Evolutionary conservation across 2,888 invertebrate species (phyloP).

Genomic region (Plagiodera versicolora): DNA sequence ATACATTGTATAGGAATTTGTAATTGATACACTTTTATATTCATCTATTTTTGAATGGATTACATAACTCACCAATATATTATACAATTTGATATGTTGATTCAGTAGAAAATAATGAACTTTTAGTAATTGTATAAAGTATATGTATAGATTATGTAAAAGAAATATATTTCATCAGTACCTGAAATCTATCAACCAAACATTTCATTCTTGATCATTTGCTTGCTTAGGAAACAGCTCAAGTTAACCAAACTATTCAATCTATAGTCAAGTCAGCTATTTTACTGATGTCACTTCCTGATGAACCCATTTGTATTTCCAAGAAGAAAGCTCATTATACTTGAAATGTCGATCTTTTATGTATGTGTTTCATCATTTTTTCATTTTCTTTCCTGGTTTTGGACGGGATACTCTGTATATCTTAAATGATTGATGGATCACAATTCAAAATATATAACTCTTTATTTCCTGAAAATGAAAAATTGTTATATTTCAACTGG

Average conservation of each 20-base stretch:
- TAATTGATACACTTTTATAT: too few species aligned
- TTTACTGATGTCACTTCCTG: too few species aligned
- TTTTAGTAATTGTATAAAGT: background rate
- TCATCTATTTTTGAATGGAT: too few species aligned
- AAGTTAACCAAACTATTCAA: too few species aligned
- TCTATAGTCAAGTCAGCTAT: too few species aligned
- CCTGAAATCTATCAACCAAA: background rate
- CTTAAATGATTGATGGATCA: too few species aligned
- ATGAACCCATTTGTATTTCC: background rate
- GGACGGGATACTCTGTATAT: background rate
- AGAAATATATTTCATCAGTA: background rate
- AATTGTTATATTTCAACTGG: background rate
- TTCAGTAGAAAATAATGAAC: background rate
- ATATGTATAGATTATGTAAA: background rate
- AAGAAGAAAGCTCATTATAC: background rate
- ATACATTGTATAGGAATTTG: too few species aligned
- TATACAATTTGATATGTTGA: background rate
- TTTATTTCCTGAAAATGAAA: background rate
- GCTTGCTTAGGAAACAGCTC: background rate
- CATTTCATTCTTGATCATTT: background rate
- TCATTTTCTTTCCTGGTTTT: too few species aligned
- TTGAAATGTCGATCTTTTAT: background rate
- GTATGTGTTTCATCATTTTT: too few species aligned
- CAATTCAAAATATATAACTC: background rate
- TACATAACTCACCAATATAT: background rate